These are phyloP conservation scores for Rana temporaria DNA, from an alignment of 2,113 vertebrate species.

Conservation along the genomic window DNA sequence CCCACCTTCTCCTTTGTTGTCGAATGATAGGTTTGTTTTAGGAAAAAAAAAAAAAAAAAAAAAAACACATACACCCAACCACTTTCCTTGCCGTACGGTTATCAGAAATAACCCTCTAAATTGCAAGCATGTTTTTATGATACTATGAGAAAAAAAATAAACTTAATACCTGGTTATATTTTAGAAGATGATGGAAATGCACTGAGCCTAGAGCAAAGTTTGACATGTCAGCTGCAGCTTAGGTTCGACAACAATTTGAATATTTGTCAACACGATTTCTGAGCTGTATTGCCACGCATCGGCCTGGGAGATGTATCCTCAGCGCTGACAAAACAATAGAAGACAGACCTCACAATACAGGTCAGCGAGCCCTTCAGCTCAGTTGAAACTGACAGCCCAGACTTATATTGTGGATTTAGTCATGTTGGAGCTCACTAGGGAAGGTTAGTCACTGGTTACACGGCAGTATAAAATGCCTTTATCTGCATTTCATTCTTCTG, in stretches of 20 bases:
- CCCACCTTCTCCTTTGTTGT: no score
- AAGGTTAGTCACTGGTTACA: neutral
- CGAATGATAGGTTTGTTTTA: no score
- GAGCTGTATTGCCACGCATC: conserved; percentile 9
- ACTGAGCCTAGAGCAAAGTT: conserved; percentile 9
- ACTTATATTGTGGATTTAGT: conserved; percentile 14
- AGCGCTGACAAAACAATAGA: conserved; percentile 6
- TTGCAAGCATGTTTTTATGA: no score
- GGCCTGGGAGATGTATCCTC: neutral
- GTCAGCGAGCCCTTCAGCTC: conserved; percentile 4
- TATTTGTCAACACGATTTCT: conserved; percentile 33
- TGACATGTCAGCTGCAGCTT: conserved; percentile 7
- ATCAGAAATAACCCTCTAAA: no score
- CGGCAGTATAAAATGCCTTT: neutral
- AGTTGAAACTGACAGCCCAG: conserved; percentile 8
- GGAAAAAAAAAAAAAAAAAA: no score
- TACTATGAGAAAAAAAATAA: neutral
- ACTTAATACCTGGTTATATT: neutral
- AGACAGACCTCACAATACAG: conserved; percentile 20
- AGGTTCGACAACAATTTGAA: conserved; percentile 25
- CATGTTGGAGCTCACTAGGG: conserved; percentile 17
- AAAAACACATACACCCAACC: no score
- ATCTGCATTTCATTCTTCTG: conserved; percentile 5
- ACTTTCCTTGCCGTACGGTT: no score
- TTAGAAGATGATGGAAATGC: neutral